A percentile compares a stretch with the other conserved stretches of the same genome.
phyloP scores from a whole-genome alignment of 1,140 invertebrate species.

The Drosophila tsacasi region DNA sequence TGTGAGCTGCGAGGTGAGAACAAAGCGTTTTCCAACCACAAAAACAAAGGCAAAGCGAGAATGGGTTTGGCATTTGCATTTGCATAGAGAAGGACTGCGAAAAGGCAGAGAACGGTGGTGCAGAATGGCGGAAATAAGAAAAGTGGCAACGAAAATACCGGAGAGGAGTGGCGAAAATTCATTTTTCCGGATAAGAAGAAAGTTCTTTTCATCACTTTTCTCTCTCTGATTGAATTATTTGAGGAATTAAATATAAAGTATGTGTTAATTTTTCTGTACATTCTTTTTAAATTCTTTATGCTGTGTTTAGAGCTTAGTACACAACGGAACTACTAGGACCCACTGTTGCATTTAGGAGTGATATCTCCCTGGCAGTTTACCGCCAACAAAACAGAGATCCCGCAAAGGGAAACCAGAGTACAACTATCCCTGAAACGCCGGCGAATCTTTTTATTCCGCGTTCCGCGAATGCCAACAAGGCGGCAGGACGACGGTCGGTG shows the following conservation, averaged over 20 bases:
- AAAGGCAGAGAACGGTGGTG: conserved; percentile 11
- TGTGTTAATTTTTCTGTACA: no score
- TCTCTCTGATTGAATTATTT: neutral
- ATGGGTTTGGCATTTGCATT: conserved; percentile 47
- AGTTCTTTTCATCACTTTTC: neutral
- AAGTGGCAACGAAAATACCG: conserved; percentile 4
- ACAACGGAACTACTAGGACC: neutral
- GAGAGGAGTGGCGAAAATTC: neutral
- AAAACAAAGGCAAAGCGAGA: conserved; percentile 33
- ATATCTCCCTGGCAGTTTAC: conserved; percentile 15
- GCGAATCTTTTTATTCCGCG: conserved; percentile 19
- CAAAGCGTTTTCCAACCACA: conserved; percentile 63
- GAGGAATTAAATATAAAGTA: neutral
- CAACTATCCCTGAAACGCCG: conserved; percentile 26
- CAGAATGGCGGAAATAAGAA: neutral
- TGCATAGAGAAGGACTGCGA: conserved; percentile 26
- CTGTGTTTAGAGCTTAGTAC: neutral
- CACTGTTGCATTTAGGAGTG: conserved; percentile 16
- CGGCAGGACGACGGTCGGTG: conserved; percentile 4
- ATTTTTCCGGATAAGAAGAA: conserved; percentile 1
- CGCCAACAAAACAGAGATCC: conserved; percentile 32
- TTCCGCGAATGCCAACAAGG: conserved; percentile 40
- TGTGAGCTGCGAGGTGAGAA: conserved; percentile 68
- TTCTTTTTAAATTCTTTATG: neutral
- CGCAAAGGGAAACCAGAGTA: conserved; percentile 36